Conservation (phyloP, 2,888 invertebrate species). For the Drosophila gaucha region DNA sequence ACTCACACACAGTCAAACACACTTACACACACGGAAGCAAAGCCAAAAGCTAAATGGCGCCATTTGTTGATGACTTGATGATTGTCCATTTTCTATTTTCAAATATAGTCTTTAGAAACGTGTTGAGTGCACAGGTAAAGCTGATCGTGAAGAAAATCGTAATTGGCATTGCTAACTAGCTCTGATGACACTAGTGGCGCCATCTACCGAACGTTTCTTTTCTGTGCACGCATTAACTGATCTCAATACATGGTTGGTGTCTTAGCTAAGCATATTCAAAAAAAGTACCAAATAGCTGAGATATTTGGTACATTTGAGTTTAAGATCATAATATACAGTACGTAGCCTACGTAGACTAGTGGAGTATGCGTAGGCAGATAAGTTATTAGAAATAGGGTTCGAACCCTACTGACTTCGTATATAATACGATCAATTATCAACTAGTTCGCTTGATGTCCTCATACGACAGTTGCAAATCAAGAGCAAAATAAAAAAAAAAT, state of each 20-base stretch:
- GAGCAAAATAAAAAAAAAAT: background rate
- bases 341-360: no score
- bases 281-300: background rate
- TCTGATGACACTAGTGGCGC: slow-evolving; percentile 32
- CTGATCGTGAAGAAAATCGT: slow-evolving; percentile 6
- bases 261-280: slow-evolving; percentile 10
- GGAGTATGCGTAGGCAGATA: no score
- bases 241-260: slow-evolving; percentile 35
- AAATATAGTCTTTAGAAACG: slow-evolving; percentile 4
- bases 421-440: no score
- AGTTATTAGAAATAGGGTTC: no score
- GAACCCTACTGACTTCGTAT: no score
- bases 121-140: slow-evolving; percentile 23
- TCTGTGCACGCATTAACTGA: slow-evolving; percentile 5
- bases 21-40: slow-evolving; percentile 18
- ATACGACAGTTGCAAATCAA: background rate
- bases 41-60: slow-evolving; percentile 54
- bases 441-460: no score
- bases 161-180: slow-evolving; percentile 10
- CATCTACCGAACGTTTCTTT: slow-evolving; percentile 32
- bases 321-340: background rate
- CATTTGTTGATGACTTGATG: slow-evolving; percentile 51
- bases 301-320: slow-evolving; percentile 8
- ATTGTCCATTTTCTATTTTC: slow-evolving; percentile 40
- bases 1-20: slow-evolving; percentile 19